These are phyloP conservation scores for Rhynchophorus ferrugineus DNA, from an alignment of 1,140 invertebrate genomes.

Conservation along the genomic window DNA sequence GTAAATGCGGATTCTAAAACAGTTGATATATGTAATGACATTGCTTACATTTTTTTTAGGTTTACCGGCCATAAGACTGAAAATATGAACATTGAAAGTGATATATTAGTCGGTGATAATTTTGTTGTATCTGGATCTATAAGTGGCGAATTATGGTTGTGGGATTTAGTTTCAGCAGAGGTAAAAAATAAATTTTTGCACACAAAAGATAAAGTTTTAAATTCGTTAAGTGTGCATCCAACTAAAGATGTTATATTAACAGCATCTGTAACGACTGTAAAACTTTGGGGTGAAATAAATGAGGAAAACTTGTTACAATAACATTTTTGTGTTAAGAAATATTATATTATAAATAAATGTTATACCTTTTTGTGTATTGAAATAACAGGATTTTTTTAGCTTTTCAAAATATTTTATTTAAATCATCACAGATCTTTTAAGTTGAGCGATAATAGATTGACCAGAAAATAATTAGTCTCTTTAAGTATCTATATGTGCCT, in stretches of 20 bases:
- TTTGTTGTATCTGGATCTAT: conserved; percentile 82
- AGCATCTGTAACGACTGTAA: conserved; percentile 56
- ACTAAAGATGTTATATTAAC: conserved; percentile 58
- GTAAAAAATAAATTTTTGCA: conserved; percentile 47
- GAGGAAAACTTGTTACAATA: neutral
- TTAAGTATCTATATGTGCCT: too few species aligned
- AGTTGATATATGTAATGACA: conserved; percentile 10
- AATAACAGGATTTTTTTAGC: too few species aligned
- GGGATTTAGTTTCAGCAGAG: conserved; percentile 75
- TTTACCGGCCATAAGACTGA: conserved; percentile 72
- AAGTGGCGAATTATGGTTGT: conserved; percentile 76
- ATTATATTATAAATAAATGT: too few species aligned
- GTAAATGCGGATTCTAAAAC: conserved; percentile 38
- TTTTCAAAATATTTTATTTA: too few species aligned
- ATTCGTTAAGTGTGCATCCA: conserved; percentile 67
- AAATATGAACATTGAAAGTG: conserved; percentile 80
- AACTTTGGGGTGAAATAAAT: conserved; percentile 42
- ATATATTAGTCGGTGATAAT: conserved; percentile 72
- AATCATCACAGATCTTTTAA: too few species aligned
- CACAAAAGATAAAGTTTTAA: conserved; percentile 46
- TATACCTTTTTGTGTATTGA: too few species aligned
- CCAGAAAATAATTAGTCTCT: too few species aligned
- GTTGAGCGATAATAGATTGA: too few species aligned
- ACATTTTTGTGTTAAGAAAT: too few species aligned
- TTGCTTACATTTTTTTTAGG: conserved; percentile 39